A percentile compares a stretch with the other conserved stretches of the same genome.
phyloP scores from a whole-genome alignment of 2,888 invertebrate genomes.

The Acrobasis suavella region DNA sequence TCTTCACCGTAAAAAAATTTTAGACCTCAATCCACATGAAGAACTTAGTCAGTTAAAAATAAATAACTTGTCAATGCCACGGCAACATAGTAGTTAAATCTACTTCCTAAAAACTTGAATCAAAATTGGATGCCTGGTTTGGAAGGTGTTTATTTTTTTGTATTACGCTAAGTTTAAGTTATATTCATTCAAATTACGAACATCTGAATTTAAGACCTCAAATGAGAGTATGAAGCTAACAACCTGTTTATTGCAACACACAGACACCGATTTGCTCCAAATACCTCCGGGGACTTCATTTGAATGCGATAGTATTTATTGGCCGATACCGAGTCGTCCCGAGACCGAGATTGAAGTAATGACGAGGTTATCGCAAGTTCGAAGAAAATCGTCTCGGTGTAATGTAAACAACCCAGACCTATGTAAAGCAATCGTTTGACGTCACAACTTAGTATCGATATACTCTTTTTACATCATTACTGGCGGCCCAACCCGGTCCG shows the following conservation, averaged over 20 bases:
- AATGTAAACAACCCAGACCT: slow-evolving; percentile 9
- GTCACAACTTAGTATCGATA: neutral
- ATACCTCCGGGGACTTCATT: neutral
- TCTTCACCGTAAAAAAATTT: too few relatives aligned
- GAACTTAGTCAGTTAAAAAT: too few relatives aligned
- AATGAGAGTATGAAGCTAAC: neutral
- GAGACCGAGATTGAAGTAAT: slow-evolving; percentile 10
- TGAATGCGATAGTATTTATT: slow-evolving; percentile 2
- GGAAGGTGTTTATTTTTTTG: too few relatives aligned
- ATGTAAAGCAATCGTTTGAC: neutral
- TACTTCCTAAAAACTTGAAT: too few relatives aligned
- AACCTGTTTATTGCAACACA: slow-evolving; percentile 3
- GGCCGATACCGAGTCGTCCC: slow-evolving; percentile 1
- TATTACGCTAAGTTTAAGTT: neutral
- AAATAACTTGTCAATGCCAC: too few relatives aligned
- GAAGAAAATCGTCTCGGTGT: slow-evolving; percentile 6
- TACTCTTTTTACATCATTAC: too few relatives aligned
- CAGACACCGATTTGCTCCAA: neutral
- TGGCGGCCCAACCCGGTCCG: too few relatives aligned
- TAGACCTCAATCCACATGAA: too few relatives aligned
- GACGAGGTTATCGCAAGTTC: slow-evolving; percentile 15
- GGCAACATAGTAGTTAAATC: too few relatives aligned
- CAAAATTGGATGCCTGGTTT: too few relatives aligned
- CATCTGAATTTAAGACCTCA: neutral
- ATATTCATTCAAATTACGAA: neutral